Base-by-base conservation (phyloP, 2,797 vertebrate genomes). In the Sebastolobus alascanus region DNA sequence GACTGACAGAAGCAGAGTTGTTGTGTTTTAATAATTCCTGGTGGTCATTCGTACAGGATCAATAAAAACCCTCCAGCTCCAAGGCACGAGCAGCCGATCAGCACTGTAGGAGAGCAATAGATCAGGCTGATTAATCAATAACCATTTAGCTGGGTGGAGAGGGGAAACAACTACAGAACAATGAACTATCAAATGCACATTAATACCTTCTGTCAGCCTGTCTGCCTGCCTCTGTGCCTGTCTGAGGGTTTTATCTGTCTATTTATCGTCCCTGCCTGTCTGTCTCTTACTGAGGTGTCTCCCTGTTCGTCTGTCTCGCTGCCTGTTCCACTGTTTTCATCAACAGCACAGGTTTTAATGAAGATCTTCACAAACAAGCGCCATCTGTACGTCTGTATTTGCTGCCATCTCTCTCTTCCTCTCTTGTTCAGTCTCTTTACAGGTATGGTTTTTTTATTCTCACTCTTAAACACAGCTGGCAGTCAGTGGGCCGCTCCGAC, bases 91-190 rank as follows among this genome's bases (percentile, higher is more conserved):
- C 92, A 86, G 85, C 91, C 90, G 91, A 93, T 95, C 90, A 92
- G 90, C 88, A 82, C 86, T 84, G 91, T 82, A 75, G 90, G 84
- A 90, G 87, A 84, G 91, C 94, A 86, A 91, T 93, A 88, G 92
- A 92, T 94, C 93, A 94, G 90, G 83, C 90, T 89, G 92, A 94
- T 94, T 90, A 93, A 94, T 95, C 94, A 89, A 95, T 95, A 94
- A 85, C 89, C 93, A 94, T 95, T 95, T 93, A 93, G 91, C 90
- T 86, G 87, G 91, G 83, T 89, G 90, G 91, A 92, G 89, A 90
- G 82, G 89, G 91, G 92, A 93, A 93, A 94, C 93, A 92, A 92
- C 89, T 84, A 79, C 90, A 93, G 92, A 93, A 94, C 89, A 94
- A 93, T 93, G 91, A 86, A 89, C 92, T 91, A 93, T 94, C 91